A percentile compares a stretch with the other conserved stretches of the same genome.
Evolutionary conservation across 1,140 invertebrate genomes (phyloP).

Genomic region (Maniola jurtina): DNA sequence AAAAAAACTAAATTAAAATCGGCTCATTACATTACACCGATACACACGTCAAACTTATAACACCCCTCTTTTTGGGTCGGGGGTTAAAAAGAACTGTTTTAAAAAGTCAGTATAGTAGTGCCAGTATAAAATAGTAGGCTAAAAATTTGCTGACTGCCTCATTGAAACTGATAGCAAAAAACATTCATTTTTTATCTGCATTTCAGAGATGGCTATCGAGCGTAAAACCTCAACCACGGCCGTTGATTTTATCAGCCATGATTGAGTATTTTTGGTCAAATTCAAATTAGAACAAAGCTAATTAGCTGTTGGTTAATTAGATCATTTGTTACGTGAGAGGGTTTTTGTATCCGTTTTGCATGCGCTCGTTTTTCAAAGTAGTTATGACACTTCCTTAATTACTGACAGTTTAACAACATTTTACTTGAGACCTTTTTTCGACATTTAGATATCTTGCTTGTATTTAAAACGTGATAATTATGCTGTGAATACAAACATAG

Average conservation of each 20-base stretch:
- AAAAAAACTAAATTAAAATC: too few species aligned
- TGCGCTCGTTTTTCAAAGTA: conserved; percentile 11
- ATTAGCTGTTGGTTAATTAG: conserved; percentile 42
- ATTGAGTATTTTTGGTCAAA: conserved; percentile 53
- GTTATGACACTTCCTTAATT: conserved; percentile 27
- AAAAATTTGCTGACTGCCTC: not conserved
- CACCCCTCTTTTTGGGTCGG: too few species aligned
- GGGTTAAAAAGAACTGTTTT: too few species aligned
- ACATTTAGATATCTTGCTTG: not conserved
- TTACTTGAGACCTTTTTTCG: not conserved
- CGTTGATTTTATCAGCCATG: conserved; percentile 49
- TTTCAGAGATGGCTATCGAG: conserved; percentile 18
- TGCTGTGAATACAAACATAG: too few species aligned
- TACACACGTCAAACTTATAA: too few species aligned
- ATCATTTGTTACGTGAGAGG: conserved; percentile 11
- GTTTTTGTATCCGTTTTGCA: not conserved
- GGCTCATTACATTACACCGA: too few species aligned
- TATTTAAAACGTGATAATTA: not conserved
- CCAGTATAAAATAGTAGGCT: too few species aligned
- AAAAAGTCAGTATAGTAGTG: too few species aligned
- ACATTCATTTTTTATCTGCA: conserved; percentile 11
- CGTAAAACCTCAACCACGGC: conserved; percentile 31
- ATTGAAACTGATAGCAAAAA: not conserved
- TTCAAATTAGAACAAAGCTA: conserved; percentile 47
- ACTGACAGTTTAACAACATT: conserved; percentile 2